These are phyloP conservation scores for Corythaeola cristata DNA, from an alignment of 2,113 vertebrate genomes.

Conservation along the genomic window DNA sequence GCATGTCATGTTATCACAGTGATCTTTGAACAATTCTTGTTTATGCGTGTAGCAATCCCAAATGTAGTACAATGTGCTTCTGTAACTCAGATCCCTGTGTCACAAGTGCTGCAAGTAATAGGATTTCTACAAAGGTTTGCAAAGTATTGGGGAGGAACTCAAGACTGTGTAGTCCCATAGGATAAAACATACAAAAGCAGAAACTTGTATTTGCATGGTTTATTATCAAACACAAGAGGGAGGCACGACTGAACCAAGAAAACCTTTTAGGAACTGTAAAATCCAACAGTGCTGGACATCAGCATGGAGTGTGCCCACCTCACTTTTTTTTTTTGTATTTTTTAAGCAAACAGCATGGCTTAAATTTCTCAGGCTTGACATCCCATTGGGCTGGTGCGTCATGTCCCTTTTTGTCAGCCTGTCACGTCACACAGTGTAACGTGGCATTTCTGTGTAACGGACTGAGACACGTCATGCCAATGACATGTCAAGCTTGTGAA, in stretches of 20 bases:
- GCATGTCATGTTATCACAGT: not conserved
- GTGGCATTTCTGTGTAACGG: constrained; percentile 77
- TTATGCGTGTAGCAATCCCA: not conserved
- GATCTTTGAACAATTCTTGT: not conserved
- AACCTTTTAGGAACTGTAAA: not conserved
- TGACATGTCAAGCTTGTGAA: constrained; percentile 75
- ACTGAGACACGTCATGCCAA: constrained; percentile 78
- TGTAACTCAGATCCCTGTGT: not conserved
- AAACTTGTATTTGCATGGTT: not conserved
- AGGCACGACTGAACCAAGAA: not conserved
- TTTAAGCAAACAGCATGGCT: constrained; percentile 16
- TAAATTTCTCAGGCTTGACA: constrained; percentile 73
- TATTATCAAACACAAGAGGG: not conserved
- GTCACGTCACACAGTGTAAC: constrained; percentile 76
- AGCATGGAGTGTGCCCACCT: not conserved
- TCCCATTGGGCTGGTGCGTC: constrained; percentile 72
- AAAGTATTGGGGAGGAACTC: not conserved
- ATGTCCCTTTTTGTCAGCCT: constrained; percentile 77
- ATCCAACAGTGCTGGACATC: not conserved
- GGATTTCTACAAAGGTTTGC: not conserved
- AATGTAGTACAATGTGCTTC: not conserved
- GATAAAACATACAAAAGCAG: not conserved
- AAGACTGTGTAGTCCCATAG: not conserved
- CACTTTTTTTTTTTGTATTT: not conserved
- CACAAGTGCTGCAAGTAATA: not conserved